These are phyloP conservation scores for Caenorhabditis tropicalis DNA, from an alignment of 1,140 invertebrate species.

Conservation along the genomic window DNA sequence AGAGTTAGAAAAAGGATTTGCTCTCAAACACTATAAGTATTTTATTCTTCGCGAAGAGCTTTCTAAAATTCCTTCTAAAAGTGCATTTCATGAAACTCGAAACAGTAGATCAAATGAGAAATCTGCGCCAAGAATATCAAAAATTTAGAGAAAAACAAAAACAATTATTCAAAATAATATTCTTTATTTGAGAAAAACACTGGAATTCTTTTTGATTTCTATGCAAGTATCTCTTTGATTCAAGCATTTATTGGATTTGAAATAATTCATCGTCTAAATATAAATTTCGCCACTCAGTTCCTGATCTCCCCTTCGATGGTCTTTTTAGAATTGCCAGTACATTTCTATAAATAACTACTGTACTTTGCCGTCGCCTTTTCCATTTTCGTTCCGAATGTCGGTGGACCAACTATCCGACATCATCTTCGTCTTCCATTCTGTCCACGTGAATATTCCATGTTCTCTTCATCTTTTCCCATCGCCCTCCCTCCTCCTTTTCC, in stretches of 20 bases:
- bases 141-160: neutral
- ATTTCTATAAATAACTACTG: neutral
- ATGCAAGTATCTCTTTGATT: too few species aligned
- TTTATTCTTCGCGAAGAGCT: too few species aligned
- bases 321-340: neutral
- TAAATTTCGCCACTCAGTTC: too few species aligned
- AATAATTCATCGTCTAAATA: too few species aligned
- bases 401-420: neutral
- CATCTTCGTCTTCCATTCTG: neutral
- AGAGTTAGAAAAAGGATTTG: too few species aligned
- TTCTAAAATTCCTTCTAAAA: too few species aligned
- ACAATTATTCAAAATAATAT: neutral
- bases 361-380: slow-evolving; percentile 2
- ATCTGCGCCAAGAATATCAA: neutral
- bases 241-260: too few species aligned
- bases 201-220: too few species aligned
- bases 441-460: slow-evolving; percentile 24
- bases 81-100: too few species aligned
- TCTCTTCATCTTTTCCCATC: neutral
- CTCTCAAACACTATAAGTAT: too few species aligned
- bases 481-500: too few species aligned
- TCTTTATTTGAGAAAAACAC: neutral
- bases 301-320: neutral
- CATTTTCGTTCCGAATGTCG: neutral
- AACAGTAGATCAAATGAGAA: neutral